Evolutionary conservation across 2,888 invertebrate genomes (phyloP), one percentile per base, ranked within the genome.

Genomic region (Teleogryllus oceanicus): DNA sequence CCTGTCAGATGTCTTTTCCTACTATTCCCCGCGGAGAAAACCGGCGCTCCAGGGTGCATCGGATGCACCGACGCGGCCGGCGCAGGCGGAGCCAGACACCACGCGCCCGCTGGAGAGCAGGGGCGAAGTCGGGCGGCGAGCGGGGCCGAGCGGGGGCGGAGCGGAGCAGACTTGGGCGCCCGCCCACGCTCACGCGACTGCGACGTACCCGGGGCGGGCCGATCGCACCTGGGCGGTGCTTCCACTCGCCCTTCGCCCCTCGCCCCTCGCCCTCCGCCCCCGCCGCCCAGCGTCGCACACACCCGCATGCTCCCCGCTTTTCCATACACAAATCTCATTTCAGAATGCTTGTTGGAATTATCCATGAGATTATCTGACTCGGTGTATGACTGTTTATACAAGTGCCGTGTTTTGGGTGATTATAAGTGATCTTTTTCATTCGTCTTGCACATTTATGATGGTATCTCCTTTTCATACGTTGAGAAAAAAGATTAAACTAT

Each of bases 361-460:
- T n/a, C 62, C 13, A 62, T 62, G 62, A 62, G 62, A 62, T 62
- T 11, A 18, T 62, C 62, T 62, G 62, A 62, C 62, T 62, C 62
- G 62, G 62, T 62, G 62, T 62, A 62, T 62, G 62, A 62, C 62
- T 62, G 62, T 62, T 62, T 62, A 13, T 62, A 62, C 62, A 62
- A 62, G 62, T 62, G 62, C 62, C 62, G 62, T 62, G 62, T 62
- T 62, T 62, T 62, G 62, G 62, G n/a, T 62, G 62, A 62, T 62
- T 62, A 62, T 62, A 62, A 62, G 16, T 13, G n/a, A 62, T 62
- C 62, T 62, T 62, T 62, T 62, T 62, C 62, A 62, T 62, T 62
- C 62, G 62, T 62, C 62, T 62, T 62, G 62, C 62, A 62, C 62
- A 62, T 62, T n/a, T 62, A 62, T n/a, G 62, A 62, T 62, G 62